Evolutionary conservation across 2,888 invertebrate species (phyloP).

Genomic region (Apodemia mormo): DNA sequence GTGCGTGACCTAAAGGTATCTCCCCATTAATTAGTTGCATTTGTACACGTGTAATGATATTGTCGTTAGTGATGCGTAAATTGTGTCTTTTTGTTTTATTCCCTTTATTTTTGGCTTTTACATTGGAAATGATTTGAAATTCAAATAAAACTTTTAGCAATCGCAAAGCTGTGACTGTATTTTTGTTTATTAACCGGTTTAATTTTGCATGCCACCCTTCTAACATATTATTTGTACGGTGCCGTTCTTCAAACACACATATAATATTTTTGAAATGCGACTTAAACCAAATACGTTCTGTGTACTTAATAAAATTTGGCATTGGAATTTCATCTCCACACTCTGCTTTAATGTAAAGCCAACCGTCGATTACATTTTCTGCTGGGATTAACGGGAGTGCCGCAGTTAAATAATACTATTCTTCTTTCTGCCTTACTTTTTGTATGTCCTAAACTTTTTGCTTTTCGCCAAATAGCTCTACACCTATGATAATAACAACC

Average conservation of each 20-base stretch:
- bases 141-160: too few species aligned
- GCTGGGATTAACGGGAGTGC: conserved; percentile 5
- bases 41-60: conserved; percentile 5
- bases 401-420: not conserved
- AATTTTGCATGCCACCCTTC: not conserved
- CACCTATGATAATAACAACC: conserved; percentile 6
- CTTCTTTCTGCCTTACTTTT: conserved; percentile 1
- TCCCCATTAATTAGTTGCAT: conserved; percentile 3
- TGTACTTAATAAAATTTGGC: not conserved
- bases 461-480: conserved; percentile 6
- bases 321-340: not conserved
- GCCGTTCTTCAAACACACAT: not conserved
- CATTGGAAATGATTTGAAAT: not conserved
- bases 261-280: conserved; percentile 1
- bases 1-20: not conserved
- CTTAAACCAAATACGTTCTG: not conserved
- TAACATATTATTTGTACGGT: conserved; percentile 3
- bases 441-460: conserved; percentile 7
- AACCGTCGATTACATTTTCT: conserved; percentile 2
- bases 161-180: not conserved
- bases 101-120: conserved; percentile 5
- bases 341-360: not conserved
- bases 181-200: not conserved
- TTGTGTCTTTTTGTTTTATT: not conserved
- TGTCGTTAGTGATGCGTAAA: not conserved